These are phyloP conservation scores for Brachyopa scutellaris DNA, from an alignment of 2,888 invertebrate genomes.

Conservation along the genomic window DNA sequence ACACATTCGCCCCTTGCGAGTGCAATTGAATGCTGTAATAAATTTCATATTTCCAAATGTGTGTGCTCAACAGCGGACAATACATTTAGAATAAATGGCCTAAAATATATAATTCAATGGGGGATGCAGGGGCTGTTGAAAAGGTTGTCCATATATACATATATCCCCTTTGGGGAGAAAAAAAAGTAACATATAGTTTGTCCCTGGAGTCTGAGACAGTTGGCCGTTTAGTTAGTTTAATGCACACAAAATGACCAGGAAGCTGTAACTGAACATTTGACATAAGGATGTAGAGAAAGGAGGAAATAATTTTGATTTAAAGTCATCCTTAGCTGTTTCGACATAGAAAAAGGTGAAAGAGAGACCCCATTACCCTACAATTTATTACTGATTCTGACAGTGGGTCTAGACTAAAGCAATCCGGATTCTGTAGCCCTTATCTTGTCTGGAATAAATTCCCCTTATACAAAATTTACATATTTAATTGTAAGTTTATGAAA, in stretches of 20 bases:
- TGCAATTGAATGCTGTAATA: constrained; percentile 68
- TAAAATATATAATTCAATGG: constrained; percentile 13
- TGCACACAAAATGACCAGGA: constrained; percentile 17
- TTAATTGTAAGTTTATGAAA: too few relatives aligned
- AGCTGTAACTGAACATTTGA: constrained; percentile 7
- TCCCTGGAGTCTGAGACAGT: background rate
- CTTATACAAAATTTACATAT: too few relatives aligned
- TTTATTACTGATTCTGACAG: too few relatives aligned
- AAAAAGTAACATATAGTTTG: constrained; percentile 13
- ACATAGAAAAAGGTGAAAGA: too few relatives aligned
- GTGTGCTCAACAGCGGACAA: constrained; percentile 65
- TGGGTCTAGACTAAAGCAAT: too few relatives aligned
- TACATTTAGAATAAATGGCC: constrained; percentile 63
- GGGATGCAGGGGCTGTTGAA: background rate
- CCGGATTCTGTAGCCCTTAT: too few relatives aligned
- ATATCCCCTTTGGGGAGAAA: background rate
- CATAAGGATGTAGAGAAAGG: background rate
- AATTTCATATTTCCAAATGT: constrained; percentile 66
- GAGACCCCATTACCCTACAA: too few relatives aligned
- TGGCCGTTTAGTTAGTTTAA: constrained; percentile 1
- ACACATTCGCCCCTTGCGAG: background rate
- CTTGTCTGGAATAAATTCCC: too few relatives aligned
- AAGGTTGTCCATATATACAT: too few relatives aligned
- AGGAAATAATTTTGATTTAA: constrained; percentile 4
- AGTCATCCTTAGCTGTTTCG: background rate